phyloP scores from a whole-genome alignment of 2,797 vertebrate genomes.

The Spea hammondii region DNA sequence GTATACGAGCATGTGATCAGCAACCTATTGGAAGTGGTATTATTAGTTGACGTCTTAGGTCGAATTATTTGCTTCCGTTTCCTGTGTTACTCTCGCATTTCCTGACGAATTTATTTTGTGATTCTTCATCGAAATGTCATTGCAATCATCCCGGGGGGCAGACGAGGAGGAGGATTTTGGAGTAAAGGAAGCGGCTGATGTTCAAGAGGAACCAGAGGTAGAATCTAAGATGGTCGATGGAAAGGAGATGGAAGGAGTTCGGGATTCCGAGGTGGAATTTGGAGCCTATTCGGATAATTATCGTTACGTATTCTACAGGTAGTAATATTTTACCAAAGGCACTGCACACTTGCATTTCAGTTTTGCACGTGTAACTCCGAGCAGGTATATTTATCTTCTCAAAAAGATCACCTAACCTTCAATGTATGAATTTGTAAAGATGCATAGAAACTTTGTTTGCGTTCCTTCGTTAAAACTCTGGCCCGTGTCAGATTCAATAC shows the following conservation, averaged over 20 bases:
- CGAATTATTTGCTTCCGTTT: constrained; percentile 17
- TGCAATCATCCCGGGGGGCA: constrained; percentile 13
- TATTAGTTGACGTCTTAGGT: background rate
- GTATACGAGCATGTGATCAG: background rate
- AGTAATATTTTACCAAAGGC: background rate
- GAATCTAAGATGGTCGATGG: background rate
- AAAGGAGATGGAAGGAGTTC: constrained; percentile 16
- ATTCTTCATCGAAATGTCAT: background rate
- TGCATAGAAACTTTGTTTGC: too few relatives aligned
- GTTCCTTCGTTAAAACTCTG: too few relatives aligned
- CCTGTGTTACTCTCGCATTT: constrained; percentile 1
- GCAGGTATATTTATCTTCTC: too few relatives aligned
- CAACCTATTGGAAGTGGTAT: background rate
- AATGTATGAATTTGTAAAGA: too few relatives aligned
- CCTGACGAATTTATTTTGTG: background rate
- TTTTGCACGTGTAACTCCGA: background rate
- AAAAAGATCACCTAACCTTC: too few relatives aligned
- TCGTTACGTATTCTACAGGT: constrained; percentile 42
- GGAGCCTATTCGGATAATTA: background rate
- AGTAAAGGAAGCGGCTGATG: background rate
- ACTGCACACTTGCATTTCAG: background rate
- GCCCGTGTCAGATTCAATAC: too few relatives aligned
- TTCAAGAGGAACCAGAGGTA: background rate
- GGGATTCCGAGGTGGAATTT: constrained; percentile 21
- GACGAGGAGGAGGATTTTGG: constrained; percentile 16